Percentiles rank a stretch among this genome's conserved stretches.
phyloP scores from a whole-genome alignment of 1,140 invertebrate genomes.

The Papilio xuthus region DNA sequence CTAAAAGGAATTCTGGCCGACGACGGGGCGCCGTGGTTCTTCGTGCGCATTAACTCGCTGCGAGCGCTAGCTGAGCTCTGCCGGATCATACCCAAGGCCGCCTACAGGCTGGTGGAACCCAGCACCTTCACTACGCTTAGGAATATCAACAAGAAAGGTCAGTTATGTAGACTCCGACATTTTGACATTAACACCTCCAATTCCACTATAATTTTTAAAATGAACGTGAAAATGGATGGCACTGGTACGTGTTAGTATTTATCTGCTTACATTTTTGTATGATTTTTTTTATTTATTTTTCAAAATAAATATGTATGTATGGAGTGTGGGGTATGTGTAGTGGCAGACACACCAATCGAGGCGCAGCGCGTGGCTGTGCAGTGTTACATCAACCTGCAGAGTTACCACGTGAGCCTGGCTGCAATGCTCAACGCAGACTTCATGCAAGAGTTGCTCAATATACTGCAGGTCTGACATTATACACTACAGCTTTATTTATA shows the following conservation, averaged over 20 bases:
- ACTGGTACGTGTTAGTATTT: background rate
- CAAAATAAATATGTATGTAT: slow-evolving; percentile 3
- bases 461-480: slow-evolving; percentile 59
- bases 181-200: background rate
- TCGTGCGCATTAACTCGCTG: slow-evolving; percentile 67
- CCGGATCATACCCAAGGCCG: slow-evolving; percentile 70
- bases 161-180: slow-evolving; percentile 38
- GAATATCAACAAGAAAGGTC: slow-evolving; percentile 73
- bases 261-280: background rate
- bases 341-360: slow-evolving; percentile 69
- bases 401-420: slow-evolving; percentile 62
- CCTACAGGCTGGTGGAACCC: slow-evolving; percentile 64
- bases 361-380: slow-evolving; percentile 71
- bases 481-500: too few relatives aligned
- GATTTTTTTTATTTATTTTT: slow-evolving; percentile 4
- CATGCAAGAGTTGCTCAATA: slow-evolving; percentile 67
- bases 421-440: slow-evolving; percentile 72
- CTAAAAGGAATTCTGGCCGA: slow-evolving; percentile 60
- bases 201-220: background rate
- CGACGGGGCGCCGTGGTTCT: slow-evolving; percentile 69
- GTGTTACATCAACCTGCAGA: slow-evolving; percentile 69
- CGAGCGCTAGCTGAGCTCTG: slow-evolving; percentile 68
- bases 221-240: background rate
- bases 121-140: slow-evolving; percentile 65
- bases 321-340: slow-evolving; percentile 42